Percentiles rank a stretch among this genome's conserved stretches.
These are phyloP conservation scores for Lytechinus pictus DNA, from an alignment of 35 echinoderm and acorn worm genomes.

Conservation along the genomic window DNA sequence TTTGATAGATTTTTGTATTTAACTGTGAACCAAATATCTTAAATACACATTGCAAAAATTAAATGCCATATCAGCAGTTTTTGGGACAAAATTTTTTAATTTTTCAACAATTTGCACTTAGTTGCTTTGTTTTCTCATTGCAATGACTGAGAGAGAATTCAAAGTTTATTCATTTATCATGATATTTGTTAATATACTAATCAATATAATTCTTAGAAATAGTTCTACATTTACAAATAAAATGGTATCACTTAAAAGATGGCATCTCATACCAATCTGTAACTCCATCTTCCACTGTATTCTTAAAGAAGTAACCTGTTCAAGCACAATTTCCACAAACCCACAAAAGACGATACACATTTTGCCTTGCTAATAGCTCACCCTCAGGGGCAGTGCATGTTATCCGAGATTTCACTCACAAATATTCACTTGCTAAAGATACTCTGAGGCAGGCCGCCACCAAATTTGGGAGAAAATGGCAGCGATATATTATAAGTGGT, in stretches of 20 bases:
- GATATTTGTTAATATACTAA: no score
- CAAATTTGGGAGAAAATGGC: background rate
- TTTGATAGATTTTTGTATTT: no score
- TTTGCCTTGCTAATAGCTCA: slow-evolving; percentile 38
- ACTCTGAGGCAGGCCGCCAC: background rate
- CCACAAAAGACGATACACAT: slow-evolving; percentile 28
- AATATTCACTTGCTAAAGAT: slow-evolving; percentile 9
- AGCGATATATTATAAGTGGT: background rate
- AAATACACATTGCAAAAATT: no score
- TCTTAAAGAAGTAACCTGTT: slow-evolving; percentile 11
- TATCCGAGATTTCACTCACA: slow-evolving; percentile 32
- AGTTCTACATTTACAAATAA: no score
- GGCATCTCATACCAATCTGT: background rate
- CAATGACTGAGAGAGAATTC: no score
- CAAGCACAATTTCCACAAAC: background rate
- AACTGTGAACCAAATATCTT: no score
- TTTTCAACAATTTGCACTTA: no score
- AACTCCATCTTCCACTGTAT: background rate
- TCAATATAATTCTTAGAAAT: no score
- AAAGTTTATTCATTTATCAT: no score
- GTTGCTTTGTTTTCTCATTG: no score
- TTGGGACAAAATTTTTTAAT: no score
- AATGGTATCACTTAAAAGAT: background rate
- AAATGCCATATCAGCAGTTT: no score
- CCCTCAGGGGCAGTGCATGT: background rate